Conservation (phyloP, 2,797 vertebrate species). For the Gephyroberyx darwinii region DNA sequence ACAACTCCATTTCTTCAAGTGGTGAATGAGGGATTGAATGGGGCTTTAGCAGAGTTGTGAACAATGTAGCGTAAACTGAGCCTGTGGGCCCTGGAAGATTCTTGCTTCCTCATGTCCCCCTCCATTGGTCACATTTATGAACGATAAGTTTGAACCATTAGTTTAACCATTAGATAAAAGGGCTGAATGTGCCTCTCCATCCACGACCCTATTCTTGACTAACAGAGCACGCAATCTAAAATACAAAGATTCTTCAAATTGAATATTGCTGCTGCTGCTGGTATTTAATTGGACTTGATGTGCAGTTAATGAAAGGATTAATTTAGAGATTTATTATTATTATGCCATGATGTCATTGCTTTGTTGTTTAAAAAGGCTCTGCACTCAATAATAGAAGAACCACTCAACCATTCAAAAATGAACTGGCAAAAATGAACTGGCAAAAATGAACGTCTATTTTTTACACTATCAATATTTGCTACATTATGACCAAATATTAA, state of each 20-base stretch:
- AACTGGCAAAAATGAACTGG: too few relatives aligned
- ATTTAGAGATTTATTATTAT: background rate
- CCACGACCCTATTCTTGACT: background rate
- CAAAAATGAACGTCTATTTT: too few relatives aligned
- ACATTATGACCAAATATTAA: background rate
- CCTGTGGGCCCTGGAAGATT: slow-evolving; percentile 43
- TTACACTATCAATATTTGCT: background rate
- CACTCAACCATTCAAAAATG: background rate
- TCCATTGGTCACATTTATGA: slow-evolving; percentile 44
- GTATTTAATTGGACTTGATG: background rate
- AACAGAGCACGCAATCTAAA: background rate
- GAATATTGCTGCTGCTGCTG: background rate
- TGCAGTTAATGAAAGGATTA: background rate
- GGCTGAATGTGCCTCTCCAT: slow-evolving; percentile 20
- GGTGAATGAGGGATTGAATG: slow-evolving; percentile 49
- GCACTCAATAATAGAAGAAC: background rate
- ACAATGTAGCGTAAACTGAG: slow-evolving; percentile 63
- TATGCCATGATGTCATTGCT: background rate
- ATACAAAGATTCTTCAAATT: slow-evolving; percentile 5
- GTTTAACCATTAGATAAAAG: slow-evolving; percentile 14
- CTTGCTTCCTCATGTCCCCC: slow-evolving; percentile 37
- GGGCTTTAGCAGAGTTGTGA: slow-evolving; percentile 55
- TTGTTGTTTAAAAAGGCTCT: background rate
- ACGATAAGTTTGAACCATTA: slow-evolving; percentile 36
- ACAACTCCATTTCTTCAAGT: slow-evolving; percentile 33